Evolutionary conservation across 2,888 invertebrate species (phyloP).

Genomic region (Leptopilina drosophilae): DNA sequence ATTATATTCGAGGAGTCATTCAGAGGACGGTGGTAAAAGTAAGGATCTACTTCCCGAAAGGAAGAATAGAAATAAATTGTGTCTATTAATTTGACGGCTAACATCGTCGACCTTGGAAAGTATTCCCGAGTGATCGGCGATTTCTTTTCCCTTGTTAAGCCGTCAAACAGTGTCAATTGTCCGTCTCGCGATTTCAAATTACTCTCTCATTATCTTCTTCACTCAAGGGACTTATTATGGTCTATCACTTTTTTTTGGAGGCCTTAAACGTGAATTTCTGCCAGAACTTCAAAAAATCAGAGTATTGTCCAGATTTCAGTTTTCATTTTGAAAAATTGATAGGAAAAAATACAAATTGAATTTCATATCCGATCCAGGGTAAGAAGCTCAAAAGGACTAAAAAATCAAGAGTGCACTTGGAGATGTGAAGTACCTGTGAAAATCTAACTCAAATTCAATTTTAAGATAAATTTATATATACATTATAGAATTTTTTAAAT

Average conservation of each 20-base stretch:
- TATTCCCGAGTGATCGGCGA: constrained; percentile 70
- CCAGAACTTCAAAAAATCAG: too few relatives aligned
- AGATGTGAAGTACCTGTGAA: constrained; percentile 31
- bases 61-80: constrained; percentile 73
- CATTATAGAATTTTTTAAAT: constrained; percentile 12
- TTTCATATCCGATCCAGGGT: constrained; percentile 48
- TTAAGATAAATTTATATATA: neutral
- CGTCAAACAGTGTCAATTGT: constrained; percentile 53
- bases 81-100: constrained; percentile 75
- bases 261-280: constrained; percentile 5
- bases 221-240: neutral
- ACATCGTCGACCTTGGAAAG: constrained; percentile 73
- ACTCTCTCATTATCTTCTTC: too few relatives aligned
- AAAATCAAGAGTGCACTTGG: constrained; percentile 21
- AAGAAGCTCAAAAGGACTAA: constrained; percentile 18
- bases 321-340: neutral
- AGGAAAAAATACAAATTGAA: neutral
- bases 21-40: constrained; percentile 70
- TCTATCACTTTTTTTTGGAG: neutral
- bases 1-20: constrained; percentile 76
- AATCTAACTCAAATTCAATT: neutral
- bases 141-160: neutral
- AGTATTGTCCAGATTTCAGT: neutral
- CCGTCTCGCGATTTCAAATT: constrained; percentile 26
- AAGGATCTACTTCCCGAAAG: constrained; percentile 72